phyloP scores from a whole-genome alignment of 2,113 vertebrate genomes.

The Riparia riparia region DNA sequence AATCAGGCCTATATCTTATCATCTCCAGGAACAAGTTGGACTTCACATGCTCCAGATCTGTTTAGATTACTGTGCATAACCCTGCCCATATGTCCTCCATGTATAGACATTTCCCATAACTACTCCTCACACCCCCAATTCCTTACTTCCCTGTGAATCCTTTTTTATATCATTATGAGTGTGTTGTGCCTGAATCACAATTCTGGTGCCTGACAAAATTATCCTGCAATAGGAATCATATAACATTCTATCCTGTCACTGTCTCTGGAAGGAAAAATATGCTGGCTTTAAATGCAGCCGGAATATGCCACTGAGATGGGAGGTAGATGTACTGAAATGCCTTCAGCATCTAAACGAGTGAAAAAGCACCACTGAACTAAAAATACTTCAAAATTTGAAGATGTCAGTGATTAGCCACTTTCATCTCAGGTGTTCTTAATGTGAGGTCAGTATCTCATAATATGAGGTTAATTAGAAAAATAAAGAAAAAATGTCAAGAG shows the following conservation, averaged over 20 bases:
- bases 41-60: background rate
- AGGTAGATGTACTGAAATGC: constrained; percentile 57
- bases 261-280: constrained; percentile 27
- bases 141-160: background rate
- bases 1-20: background rate
- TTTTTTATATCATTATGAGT: constrained; percentile 25
- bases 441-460: constrained; percentile 24
- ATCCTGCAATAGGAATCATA: background rate
- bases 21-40: background rate
- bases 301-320: constrained; percentile 35
- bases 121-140: background rate
- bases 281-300: constrained; percentile 10
- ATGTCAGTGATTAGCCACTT: constrained; percentile 38
- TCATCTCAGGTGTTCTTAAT: constrained; percentile 30
- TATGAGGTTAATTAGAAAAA: constrained; percentile 65
- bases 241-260: constrained; percentile 1
- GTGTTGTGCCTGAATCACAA: background rate
- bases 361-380: constrained; percentile 35
- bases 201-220: constrained; percentile 41
- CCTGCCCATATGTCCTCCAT: background rate
- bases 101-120: background rate
- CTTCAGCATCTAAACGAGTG: constrained; percentile 44
- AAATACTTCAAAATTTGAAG: constrained; percentile 52
- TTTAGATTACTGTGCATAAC: background rate
- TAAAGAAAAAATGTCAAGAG: constrained; percentile 48